A percentile compares a stretch with the other conserved stretches of the same genome.
These are phyloP conservation scores for Dendrolimus pini DNA, from an alignment of 2,888 invertebrate species.

Conservation along the genomic window DNA sequence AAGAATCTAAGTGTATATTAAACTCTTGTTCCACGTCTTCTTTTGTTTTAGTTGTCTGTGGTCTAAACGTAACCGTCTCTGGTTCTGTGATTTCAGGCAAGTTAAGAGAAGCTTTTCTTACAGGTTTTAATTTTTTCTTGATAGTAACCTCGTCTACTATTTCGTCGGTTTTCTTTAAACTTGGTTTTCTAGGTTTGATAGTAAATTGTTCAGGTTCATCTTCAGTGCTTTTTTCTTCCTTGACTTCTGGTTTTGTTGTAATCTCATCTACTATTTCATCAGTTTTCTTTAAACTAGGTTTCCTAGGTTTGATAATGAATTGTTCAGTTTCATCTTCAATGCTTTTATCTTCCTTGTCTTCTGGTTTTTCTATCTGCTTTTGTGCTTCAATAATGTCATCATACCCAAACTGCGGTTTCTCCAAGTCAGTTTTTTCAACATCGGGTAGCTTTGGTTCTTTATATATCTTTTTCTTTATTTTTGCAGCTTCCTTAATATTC, in stretches of 20 bases:
- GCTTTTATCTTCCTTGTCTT: constrained; percentile 16
- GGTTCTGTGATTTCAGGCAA: constrained; percentile 84
- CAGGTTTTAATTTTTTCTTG: constrained; percentile 83
- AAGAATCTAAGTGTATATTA: constrained; percentile 89
- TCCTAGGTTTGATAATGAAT: constrained; percentile 55
- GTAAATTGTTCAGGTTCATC: constrained; percentile 59
- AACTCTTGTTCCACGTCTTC: constrained; percentile 94
- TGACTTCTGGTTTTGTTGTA: constrained; percentile 10
- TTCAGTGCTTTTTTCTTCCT: constrained; percentile 25
- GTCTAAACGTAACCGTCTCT: constrained; percentile 88
- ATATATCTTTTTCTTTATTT: constrained; percentile 76
- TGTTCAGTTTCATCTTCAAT: constrained; percentile 54
- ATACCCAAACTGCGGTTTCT: constrained; percentile 71
- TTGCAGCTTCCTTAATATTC: constrained; percentile 82
- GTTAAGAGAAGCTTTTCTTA: constrained; percentile 79
- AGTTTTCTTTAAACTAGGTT: constrained; percentile 59
- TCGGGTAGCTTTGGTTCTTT: constrained; percentile 76
- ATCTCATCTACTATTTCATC: constrained; percentile 78
- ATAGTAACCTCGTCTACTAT: constrained; percentile 80
- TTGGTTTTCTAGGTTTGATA: constrained; percentile 54
- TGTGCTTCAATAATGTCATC: constrained; percentile 60
- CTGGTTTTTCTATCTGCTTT: constrained; percentile 30
- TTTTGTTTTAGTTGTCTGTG: constrained; percentile 84
- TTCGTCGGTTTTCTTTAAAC: constrained; percentile 69
- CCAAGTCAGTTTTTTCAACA: constrained; percentile 71